Evolutionary conservation across 2,888 invertebrate genomes (phyloP).

Genomic region (Anorthoa munda): DNA sequence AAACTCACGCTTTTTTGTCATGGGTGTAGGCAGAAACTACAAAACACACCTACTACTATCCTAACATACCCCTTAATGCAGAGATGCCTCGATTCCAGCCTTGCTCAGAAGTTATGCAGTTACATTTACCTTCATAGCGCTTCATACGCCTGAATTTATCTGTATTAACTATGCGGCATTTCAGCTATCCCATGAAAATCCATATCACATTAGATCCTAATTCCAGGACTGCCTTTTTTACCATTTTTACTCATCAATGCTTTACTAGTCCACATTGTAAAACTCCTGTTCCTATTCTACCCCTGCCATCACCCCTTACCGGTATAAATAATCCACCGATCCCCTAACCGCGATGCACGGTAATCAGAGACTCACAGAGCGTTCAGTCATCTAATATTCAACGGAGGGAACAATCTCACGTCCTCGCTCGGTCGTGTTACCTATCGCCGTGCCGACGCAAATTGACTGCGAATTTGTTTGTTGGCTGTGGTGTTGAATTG

Average conservation of each 20-base stretch:
- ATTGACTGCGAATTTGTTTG: conserved; percentile 31
- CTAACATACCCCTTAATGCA: too few relatives aligned
- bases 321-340: conserved; percentile 35
- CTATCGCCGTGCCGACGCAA: conserved; percentile 8
- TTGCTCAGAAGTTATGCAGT: not conserved
- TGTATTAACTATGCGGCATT: not conserved
- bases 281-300: not conserved
- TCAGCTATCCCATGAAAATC: not conserved
- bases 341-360: conserved; percentile 31
- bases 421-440: conserved; percentile 30
- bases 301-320: conserved; percentile 8
- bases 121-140: not conserved
- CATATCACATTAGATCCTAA: not conserved
- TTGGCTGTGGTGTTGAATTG: not conserved
- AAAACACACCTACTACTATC: too few relatives aligned
- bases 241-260: not conserved
- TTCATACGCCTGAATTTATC: not conserved
- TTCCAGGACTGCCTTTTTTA: not conserved
- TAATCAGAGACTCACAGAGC: conserved; percentile 56
- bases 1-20: too few relatives aligned
- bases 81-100: too few relatives aligned
- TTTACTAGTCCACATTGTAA: not conserved
- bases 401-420: conserved; percentile 41
- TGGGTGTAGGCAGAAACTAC: too few relatives aligned
- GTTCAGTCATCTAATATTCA: conserved; percentile 59